Percentiles rank a stretch among this genome's conserved stretches.
Conservation (phyloP, 2,113 vertebrate species). For the Bubo blakistoni region DNA sequence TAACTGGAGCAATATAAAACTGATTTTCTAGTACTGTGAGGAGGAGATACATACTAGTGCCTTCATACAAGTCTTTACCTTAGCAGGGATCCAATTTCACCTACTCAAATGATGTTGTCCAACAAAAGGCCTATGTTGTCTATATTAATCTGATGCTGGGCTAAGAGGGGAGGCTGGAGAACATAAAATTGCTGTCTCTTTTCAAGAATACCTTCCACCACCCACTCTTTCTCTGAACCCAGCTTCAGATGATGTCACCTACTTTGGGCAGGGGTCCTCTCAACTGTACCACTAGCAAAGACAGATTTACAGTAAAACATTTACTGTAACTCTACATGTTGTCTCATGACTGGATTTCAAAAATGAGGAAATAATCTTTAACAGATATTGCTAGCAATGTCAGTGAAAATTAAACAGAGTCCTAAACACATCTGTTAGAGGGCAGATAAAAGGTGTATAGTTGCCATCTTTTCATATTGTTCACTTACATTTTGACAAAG, state of each 20-base stretch:
- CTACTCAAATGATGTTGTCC: background rate
- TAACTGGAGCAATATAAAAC: background rate
- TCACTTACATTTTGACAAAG: background rate
- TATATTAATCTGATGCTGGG: background rate
- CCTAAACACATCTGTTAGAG: background rate
- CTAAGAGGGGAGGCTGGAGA: background rate
- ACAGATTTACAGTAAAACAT: background rate
- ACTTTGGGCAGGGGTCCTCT: background rate
- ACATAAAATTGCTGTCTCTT: background rate
- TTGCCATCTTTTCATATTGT: background rate
- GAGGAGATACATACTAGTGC: background rate
- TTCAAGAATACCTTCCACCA: background rate
- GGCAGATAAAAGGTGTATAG: background rate
- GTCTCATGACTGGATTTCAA: background rate
- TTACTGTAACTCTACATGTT: background rate
- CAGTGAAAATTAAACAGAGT: background rate
- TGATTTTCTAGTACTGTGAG: background rate
- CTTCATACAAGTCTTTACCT: background rate
- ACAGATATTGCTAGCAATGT: background rate
- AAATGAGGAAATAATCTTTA: background rate
- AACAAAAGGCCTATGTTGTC: background rate
- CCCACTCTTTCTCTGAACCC: background rate
- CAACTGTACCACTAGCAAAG: background rate
- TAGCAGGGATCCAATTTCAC: background rate
- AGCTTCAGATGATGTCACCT: background rate